Conservation (phyloP, 1,140 invertebrate species). For the Lepidostoma basale region DNA sequence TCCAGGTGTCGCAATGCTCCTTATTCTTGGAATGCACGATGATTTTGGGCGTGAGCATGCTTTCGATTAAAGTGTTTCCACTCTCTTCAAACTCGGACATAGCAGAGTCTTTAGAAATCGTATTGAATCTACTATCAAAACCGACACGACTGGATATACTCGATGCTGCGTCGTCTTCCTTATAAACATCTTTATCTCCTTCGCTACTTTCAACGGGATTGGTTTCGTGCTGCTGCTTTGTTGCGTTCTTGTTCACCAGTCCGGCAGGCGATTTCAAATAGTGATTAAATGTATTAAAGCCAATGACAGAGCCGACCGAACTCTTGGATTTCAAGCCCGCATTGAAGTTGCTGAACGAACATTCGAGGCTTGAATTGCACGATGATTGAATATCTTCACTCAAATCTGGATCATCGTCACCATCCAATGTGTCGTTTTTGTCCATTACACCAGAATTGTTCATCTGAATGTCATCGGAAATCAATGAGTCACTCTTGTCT, state of each 20-base stretch:
- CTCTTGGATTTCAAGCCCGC: neutral
- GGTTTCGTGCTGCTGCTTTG: neutral
- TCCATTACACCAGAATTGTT: too few species aligned
- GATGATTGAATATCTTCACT: neutral
- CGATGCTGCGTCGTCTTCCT: neutral
- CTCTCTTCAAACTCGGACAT: neutral
- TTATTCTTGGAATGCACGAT: constrained; percentile 12
- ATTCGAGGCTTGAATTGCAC: neutral
- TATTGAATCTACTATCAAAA: neutral
- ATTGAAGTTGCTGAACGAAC: neutral
- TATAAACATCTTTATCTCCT: neutral
- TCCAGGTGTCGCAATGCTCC: neutral
- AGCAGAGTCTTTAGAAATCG: neutral
- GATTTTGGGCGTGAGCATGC: constrained; percentile 20
- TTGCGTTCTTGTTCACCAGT: neutral
- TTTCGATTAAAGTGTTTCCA: constrained; percentile 9
- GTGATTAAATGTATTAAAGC: neutral
- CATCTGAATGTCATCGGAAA: too few species aligned
- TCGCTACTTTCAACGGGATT: neutral
- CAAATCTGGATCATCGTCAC: constrained; percentile 6
- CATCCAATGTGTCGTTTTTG: too few species aligned
- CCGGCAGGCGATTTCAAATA: neutral
- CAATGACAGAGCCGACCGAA: neutral
- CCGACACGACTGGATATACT: neutral
- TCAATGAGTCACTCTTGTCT: too few species aligned